These are phyloP conservation scores for Periparus ater DNA, from an alignment of 2,797 vertebrate genomes.

Conservation along the genomic window DNA sequence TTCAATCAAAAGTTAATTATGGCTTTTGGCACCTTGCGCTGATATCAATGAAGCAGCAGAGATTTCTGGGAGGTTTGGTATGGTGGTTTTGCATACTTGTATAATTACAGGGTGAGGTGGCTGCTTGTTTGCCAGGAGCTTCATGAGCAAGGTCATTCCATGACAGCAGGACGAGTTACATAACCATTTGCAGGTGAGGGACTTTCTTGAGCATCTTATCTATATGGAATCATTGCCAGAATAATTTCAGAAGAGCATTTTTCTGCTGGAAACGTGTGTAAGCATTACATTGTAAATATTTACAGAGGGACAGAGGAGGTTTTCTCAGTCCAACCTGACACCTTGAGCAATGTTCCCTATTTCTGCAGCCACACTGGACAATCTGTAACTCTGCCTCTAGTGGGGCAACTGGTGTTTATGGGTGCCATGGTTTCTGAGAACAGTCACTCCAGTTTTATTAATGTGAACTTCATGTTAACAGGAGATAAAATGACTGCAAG, in stretches of 20 bases:
- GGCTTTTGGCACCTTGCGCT: background rate
- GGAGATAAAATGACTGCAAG: background rate
- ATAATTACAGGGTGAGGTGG: accelerated
- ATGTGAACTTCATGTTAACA: background rate
- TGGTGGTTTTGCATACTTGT: background rate
- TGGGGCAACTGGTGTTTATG: background rate
- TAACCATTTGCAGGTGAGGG: background rate
- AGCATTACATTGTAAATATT: background rate
- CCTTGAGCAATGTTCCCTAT: background rate
- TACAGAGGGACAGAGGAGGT: accelerated
- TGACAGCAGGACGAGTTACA: accelerated
- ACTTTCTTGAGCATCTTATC: background rate
- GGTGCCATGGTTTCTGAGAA: background rate
- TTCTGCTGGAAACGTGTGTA: background rate
- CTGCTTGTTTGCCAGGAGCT: background rate
- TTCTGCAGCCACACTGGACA: background rate
- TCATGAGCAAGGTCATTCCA: background rate
- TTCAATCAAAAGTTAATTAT: slow-evolving; percentile 23
- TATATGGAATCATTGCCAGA: background rate
- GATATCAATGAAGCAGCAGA: background rate
- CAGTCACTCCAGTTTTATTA: background rate
- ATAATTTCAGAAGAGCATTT: background rate
- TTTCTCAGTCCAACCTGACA: background rate
- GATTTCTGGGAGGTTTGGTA: background rate
- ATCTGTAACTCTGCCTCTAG: background rate